Evolutionary conservation across 92 coral and sea anemone genomes (phyloP).

Genomic region (Isaurus tuberculatus): DNA sequence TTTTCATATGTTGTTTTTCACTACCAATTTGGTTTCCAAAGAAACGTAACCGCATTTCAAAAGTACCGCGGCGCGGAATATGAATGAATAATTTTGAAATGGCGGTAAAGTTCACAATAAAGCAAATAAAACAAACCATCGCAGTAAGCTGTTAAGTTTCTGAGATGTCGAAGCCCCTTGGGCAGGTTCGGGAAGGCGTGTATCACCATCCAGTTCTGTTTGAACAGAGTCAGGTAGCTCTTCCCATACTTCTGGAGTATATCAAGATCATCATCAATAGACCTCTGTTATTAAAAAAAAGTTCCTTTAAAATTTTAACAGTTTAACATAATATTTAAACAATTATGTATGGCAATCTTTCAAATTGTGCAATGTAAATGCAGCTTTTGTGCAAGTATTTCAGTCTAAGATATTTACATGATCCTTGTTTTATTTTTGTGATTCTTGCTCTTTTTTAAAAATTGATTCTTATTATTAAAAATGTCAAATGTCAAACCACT

Average conservation of each 20-base stretch:
- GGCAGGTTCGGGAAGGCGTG: background rate
- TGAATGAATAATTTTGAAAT: constrained; percentile 8
- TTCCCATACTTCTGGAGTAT: background rate
- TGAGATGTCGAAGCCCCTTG: background rate
- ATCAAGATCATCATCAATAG: background rate
- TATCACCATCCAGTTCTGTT: background rate
- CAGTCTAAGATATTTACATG: too few species aligned
- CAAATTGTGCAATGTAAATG: too few species aligned
- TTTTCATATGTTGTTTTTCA: background rate
- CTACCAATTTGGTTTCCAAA: background rate
- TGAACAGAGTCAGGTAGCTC: background rate
- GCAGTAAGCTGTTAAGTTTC: constrained; percentile 19
- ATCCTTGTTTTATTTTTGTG: too few species aligned
- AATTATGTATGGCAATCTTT: too few species aligned
- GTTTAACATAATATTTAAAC: too few species aligned
- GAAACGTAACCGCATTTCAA: constrained; percentile 2
- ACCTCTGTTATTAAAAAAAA: background rate
- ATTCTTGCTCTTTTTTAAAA: too few species aligned
- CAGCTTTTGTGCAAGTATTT: too few species aligned
- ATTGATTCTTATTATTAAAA: too few species aligned
- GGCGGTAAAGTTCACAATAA: constrained; percentile 31
- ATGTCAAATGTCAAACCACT: too few species aligned
- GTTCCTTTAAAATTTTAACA: too few species aligned
- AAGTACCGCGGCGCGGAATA: background rate
- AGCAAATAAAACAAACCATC: constrained; percentile 67